Evolutionary conservation across 2,797 vertebrate species (phyloP), one percentile per base, ranked within the genome.

Genomic region (Fistularia commersonii): DNA sequence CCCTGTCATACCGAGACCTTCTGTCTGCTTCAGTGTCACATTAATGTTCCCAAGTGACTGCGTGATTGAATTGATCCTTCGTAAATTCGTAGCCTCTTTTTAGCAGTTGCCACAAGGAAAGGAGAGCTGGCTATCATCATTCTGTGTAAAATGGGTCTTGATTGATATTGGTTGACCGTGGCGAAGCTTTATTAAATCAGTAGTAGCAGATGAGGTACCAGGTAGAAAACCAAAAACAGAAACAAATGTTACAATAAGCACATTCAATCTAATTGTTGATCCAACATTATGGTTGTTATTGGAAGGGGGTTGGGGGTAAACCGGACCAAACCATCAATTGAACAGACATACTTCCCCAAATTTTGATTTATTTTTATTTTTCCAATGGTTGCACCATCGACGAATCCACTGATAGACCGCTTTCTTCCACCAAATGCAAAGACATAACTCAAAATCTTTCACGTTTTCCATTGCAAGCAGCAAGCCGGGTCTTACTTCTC

Each of bases 1-100:
- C 58, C 49, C 62, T 61, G 70, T 70, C 68, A 69, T 51, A 68
- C 35, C 38, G 48, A 53, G 51, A 50, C 64, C 32, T 43, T 60
- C 67, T 58, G 66, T 80, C 65, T 59, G 61, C 69, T 63, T 81
- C 62, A 55, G 38, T 76, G 76, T 80, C 80, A 77, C 47, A 72
- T 80, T 82, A 77, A 64, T 41, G 48, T 53, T 71, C 61, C 61
- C 54, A 38, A 40, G 55, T 66, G 61, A 50, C 68, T 14, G 11
- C 8, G 34, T 74, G 64, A 81, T 80, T 68, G 54, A 82, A 76
- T 76, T 51, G 44, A 59, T 48, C 58, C 42, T 41, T 44, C 43
- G 14, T 57, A 79, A 75, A 77, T 64, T 50, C 32, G 32, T 61
- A 55, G 65, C 57, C 53, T 76, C 57, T 64, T 66, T 76, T 76